Conservation (phyloP, 2,888 invertebrate species). For the Euproctis similis region DNA sequence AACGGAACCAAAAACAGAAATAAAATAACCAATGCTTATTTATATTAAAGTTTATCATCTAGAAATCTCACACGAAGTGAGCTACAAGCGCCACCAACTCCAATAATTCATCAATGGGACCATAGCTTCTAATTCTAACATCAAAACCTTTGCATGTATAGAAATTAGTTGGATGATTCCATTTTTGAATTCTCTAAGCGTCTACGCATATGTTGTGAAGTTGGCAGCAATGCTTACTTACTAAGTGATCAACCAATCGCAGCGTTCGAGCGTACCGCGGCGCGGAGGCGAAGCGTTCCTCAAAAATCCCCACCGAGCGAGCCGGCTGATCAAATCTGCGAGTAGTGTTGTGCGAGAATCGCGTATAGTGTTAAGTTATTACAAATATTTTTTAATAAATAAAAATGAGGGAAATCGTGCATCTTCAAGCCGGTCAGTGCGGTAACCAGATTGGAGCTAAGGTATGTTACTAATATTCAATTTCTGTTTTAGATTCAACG, state of each 20-base stretch:
- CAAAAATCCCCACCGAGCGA: slow-evolving; percentile 62
- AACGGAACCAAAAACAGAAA: slow-evolving; percentile 37
- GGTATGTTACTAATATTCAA: slow-evolving; percentile 35
- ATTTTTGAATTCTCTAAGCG: slow-evolving; percentile 39
- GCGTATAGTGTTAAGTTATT: slow-evolving; percentile 67
- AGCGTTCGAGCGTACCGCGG: slow-evolving; percentile 30
- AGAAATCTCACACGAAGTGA: too few relatives aligned
- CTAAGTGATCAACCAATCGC: slow-evolving; percentile 43
- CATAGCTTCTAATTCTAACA: slow-evolving; percentile 4
- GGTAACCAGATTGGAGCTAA: slow-evolving; percentile 88
- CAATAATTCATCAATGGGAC: not conserved
- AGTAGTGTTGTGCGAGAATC: slow-evolving; percentile 62
- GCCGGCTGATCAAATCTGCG: slow-evolving; percentile 54
- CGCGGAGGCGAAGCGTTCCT: slow-evolving; percentile 67
- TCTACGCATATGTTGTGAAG: slow-evolving; percentile 42
- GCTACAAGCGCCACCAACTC: too few relatives aligned
- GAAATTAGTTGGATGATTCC: slow-evolving; percentile 41
- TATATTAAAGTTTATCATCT: too few relatives aligned
- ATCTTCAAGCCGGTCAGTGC: slow-evolving; percentile 88
- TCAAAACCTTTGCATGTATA: slow-evolving; percentile 34
- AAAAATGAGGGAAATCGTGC: slow-evolving; percentile 89
- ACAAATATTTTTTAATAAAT: slow-evolving; percentile 45
- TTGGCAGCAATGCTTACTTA: slow-evolving; percentile 26
- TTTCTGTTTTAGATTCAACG: slow-evolving; percentile 9
- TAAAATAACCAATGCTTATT: too few relatives aligned